Conservation (phyloP, 1,140 invertebrate species). For the Drosophila murphyi region DNA sequence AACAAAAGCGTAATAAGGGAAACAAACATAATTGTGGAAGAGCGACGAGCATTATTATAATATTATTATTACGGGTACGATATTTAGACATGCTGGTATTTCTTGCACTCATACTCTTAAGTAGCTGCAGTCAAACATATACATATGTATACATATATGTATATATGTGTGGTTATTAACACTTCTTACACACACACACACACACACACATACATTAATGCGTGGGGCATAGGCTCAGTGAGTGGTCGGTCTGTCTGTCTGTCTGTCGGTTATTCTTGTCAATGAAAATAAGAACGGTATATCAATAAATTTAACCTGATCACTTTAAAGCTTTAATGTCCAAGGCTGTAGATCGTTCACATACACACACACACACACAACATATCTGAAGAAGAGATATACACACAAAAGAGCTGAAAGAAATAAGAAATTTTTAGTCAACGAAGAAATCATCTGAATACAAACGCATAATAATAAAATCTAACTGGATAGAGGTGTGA, state of each 20-base stretch:
- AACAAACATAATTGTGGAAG: too few relatives aligned
- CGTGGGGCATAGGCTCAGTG: background rate
- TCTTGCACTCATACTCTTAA: too few relatives aligned
- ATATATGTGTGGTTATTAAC: background rate
- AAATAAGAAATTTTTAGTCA: background rate
- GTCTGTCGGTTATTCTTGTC: slow-evolving; percentile 9
- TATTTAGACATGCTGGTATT: too few relatives aligned
- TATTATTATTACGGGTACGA: too few relatives aligned
- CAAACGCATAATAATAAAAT: slow-evolving; percentile 10
- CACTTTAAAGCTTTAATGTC: slow-evolving; percentile 13
- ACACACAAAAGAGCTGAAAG: slow-evolving; percentile 2
- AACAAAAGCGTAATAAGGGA: too few relatives aligned
- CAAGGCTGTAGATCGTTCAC: slow-evolving; percentile 1
- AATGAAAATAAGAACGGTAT: slow-evolving; percentile 20
- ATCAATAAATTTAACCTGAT: slow-evolving; percentile 15
- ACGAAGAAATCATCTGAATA: background rate
- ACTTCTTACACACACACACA: background rate
- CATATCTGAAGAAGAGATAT: background rate
- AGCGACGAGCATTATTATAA: too few relatives aligned
- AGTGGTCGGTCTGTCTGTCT: background rate
- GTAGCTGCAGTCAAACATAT: too few relatives aligned
- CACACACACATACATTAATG: slow-evolving; percentile 1
- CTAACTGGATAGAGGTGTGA: slow-evolving; percentile 17
- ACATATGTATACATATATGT: too few relatives aligned
- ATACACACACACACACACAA: background rate